Base-by-base conservation (phyloP, 2,113 vertebrate genomes). In the Misgurnus anguillicaudatus region DNA sequence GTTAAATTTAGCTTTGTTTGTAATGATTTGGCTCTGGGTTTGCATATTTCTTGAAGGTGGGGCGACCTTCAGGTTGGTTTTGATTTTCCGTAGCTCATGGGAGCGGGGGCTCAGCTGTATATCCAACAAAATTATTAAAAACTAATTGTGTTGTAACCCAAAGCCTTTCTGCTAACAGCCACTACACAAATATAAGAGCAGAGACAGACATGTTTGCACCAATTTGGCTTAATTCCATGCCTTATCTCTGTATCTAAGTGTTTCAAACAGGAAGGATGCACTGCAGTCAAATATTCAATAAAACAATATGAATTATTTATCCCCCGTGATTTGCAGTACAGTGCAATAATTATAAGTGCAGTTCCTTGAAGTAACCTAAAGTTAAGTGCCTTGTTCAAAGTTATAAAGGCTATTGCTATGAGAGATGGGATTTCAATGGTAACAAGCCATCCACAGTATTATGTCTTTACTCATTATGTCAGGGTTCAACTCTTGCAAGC, bases 1-100 rank as follows among this genome's bases (percentile, higher is more conserved):
- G 69, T 79, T 89, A 84, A 82, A 73, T 83, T 87, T 83, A 88
- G 83, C 79, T 9, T 84, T 90, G 86, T 81, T 73, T 78, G 81
- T 74, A 79, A 74, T 62, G 36, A 72, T 79, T 78, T 67, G 58
- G 39, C 62, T 58, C 13, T 14, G 45, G 48, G 70, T 42, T 57
- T 70, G 57, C 83, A 80, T 81, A 48, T 82, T 86, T 85, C 42
- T 61, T 24, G 42, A 70, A 70, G 79, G 83, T 68, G 73, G 67
- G 85, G 65, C 41, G 64, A 48, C 47, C 62, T 64, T 81, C 65
- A 86, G 70, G 58, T 82, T 57, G 67, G 31, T 24, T 85, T 60
- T 72, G 63, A 58, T 73, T 57, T 31, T 55, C 58, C 63, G 19
- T 42, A 76, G 60, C 58, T 70, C 57, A 9, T 8, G 13, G 63